Base-by-base conservation (phyloP, 2,113 vertebrate genomes). In the Spermophilus dauricus region DNA sequence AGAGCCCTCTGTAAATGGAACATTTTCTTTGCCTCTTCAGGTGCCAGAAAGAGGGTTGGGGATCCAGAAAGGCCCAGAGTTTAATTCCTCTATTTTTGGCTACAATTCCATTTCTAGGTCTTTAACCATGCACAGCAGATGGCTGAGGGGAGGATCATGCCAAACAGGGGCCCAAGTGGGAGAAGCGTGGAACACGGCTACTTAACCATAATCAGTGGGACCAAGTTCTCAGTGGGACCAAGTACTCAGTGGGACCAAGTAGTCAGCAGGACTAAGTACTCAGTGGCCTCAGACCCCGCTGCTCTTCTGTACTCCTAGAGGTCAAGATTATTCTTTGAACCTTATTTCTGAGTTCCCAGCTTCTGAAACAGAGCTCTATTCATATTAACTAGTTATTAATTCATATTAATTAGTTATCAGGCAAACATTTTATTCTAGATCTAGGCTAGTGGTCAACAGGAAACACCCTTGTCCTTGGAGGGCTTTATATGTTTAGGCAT, bases 151-250 rank as follows among this genome's bases (percentile, higher is more conserved):
- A 5, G 5, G 26, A 17, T 86, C 16, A 16, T 61, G 61, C 16
- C 86, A 58, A 56, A 78, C 20, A 75, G 5, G 5, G 8, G 22
- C 34, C 28, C 73, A 84, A 37, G 65, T 4, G 0, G 61, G 45
- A 69, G n/a, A 77, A 48, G 12, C 0, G 8, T 8, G 51, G 22
- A 26, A 22, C 28, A 48, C 30, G 8, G 8, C 72, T 8, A 8
- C 10, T 58, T 5, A 22, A 45, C n/a, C 7, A 1, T 56, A 28
- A 4, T 70, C 51, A 0, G 0, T 26, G 53, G 16, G 1, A 2
- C 24, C 20, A 48, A 32, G 18, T 18, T 42, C 45, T 37, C 22
- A 0, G 0, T 20, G 53, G 16, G 1, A 2, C 24, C 20, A 48
- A 32, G 18, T 18, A 51, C 45, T 70, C 51, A 0, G 0, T 26